These are phyloP conservation scores for Pseudorhombus dupliciocellatus DNA, from an alignment of 2,113 vertebrate genomes.

Conservation along the genomic window DNA sequence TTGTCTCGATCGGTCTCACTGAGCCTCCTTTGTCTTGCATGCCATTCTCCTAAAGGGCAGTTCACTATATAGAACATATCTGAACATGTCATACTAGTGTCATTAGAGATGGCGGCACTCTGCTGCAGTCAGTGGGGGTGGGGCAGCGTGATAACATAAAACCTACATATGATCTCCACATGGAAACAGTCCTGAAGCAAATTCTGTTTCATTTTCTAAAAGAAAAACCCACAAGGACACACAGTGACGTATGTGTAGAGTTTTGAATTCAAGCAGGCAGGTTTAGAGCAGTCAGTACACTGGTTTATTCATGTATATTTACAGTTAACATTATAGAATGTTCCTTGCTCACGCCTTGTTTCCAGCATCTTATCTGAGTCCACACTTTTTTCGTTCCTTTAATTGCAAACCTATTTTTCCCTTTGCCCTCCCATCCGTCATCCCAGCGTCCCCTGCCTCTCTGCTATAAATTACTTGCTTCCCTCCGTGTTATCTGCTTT, in stretches of 20 bases:
- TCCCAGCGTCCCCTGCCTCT: slow-evolving; percentile 2
- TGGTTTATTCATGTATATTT: background rate
- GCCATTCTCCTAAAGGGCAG: background rate
- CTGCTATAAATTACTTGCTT: slow-evolving; percentile 37
- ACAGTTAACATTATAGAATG: background rate
- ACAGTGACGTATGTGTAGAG: too few relatives aligned
- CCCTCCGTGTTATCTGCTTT: slow-evolving; percentile 40
- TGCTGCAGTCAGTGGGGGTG: too few relatives aligned
- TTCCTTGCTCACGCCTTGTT: background rate
- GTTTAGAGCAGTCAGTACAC: too few relatives aligned
- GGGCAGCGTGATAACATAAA: too few relatives aligned
- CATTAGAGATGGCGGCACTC: too few relatives aligned
- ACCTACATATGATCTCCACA: too few relatives aligned
- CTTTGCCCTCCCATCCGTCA: slow-evolving; percentile 17
- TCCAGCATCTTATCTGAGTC: slow-evolving; percentile 3
- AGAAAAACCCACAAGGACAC: too few relatives aligned
- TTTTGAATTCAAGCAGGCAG: too few relatives aligned
- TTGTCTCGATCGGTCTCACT: background rate
- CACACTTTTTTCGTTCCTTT: slow-evolving; percentile 5
- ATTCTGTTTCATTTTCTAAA: too few relatives aligned
- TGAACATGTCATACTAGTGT: too few relatives aligned
- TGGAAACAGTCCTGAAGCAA: too few relatives aligned
- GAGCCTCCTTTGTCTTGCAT: background rate
- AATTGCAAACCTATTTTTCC: slow-evolving; percentile 38
- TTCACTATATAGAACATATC: too few relatives aligned